phyloP scores from a whole-genome alignment of 1,140 invertebrate genomes.

The Trypoxylus dichotomus region DNA sequence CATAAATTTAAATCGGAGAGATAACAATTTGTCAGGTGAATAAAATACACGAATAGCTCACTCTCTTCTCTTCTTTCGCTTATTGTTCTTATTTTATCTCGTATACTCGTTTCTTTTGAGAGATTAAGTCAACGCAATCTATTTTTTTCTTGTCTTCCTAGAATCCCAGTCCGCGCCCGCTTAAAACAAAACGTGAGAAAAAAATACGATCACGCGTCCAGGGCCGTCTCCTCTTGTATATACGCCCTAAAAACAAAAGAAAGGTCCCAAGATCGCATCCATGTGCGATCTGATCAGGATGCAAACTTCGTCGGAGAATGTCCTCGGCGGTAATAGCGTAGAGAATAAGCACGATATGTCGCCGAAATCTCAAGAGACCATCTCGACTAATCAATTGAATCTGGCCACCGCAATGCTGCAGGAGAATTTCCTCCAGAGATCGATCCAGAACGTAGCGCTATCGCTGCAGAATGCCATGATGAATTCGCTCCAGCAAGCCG shows the following conservation, averaged over 20 bases:
- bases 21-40: slow-evolving; percentile 34
- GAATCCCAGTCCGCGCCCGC: not conserved
- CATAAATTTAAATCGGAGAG: slow-evolving; percentile 31
- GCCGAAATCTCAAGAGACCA: slow-evolving; percentile 31
- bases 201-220: not conserved
- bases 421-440: slow-evolving; percentile 60
- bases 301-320: slow-evolving; percentile 25
- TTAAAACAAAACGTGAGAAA: not conserved
- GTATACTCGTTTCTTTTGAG: not conserved
- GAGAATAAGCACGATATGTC: slow-evolving; percentile 29
- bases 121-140: not conserved
- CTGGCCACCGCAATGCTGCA: slow-evolving; percentile 44
- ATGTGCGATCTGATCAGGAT: slow-evolving; percentile 13
- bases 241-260: not conserved
- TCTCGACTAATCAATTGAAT: slow-evolving; percentile 24
- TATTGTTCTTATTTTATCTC: not conserved
- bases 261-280: not conserved
- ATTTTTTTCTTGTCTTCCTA: slow-evolving; percentile 1
- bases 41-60: slow-evolving; percentile 24
- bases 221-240: not conserved
- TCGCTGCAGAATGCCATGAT: slow-evolving; percentile 77
- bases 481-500: slow-evolving; percentile 73
- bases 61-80: not conserved
- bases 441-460: slow-evolving; percentile 69
- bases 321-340: not conserved